Evolutionary conservation across 2,797 vertebrate genomes (phyloP).

Genomic region (Hemibagrus guttatus): DNA sequence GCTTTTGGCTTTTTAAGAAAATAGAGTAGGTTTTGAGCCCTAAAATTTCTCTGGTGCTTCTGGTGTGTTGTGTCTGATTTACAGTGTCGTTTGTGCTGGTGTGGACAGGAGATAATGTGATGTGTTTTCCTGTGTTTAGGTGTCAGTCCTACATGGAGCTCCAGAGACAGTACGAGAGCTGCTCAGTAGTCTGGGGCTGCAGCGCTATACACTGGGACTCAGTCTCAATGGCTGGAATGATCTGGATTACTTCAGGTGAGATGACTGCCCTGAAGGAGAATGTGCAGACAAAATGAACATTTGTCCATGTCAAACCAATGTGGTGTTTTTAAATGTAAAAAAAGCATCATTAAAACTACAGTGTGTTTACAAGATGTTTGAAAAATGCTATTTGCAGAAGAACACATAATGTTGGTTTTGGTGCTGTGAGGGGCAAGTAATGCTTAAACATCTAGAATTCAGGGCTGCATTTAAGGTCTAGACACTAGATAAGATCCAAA

Average conservation of each 20-base stretch:
- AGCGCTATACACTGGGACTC: constrained; percentile 78
- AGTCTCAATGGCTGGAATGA: constrained; percentile 82
- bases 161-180: constrained; percentile 79
- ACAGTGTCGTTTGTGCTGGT: neutral
- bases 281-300: neutral
- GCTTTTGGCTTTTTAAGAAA: neutral
- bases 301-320: neutral
- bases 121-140: constrained; percentile 60
- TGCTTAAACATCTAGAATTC: neutral
- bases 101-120: neutral
- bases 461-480: neutral
- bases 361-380: too few relatives aligned
- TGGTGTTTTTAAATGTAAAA: neutral
- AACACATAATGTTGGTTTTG: neutral
- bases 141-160: constrained; percentile 72
- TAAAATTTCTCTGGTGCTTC: neutral
- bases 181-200: constrained; percentile 76
- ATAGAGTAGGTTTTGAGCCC: neutral
- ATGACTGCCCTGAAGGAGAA: neutral
- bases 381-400: neutral
- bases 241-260: constrained; percentile 81
- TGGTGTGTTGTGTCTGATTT: neutral
- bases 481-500: neutral
- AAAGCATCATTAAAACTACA: neutral
- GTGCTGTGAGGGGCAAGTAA: neutral